Base-by-base conservation (phyloP, 2,113 vertebrate genomes). In the Cyanoliseus patagonus region DNA sequence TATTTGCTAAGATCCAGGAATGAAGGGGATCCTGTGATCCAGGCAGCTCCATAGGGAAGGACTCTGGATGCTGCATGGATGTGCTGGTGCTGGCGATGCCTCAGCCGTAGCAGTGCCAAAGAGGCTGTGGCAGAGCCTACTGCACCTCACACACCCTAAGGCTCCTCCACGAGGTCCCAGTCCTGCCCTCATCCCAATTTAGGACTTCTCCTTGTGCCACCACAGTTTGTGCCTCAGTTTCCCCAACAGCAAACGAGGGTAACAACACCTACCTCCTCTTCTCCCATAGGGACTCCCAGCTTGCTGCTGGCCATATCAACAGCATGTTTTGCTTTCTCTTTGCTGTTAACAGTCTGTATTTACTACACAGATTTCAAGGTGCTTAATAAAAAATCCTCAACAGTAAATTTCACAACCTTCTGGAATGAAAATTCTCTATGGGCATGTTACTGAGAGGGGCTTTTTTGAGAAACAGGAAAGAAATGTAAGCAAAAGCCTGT, bases 21-120 rank as follows among this genome's bases (percentile, higher is more conserved):
- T 1, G 7, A 61, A 53, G 66, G 61, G 1, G 23, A 42, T 13
- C 3, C 42, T 0, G 0, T 7, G 61, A 20, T 30, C 6, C 14
- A 3, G 64, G 74, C 47, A 77, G 55, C 51, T 5, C 59, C 9
- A 0, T 0, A 2, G 52, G 42, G 66, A 59, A 27, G 67, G 62
- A 0, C 0, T 7, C 30, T 2, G 84, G 63, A 1, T 52, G 69
- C 31, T 39, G 30, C 5, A 31, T 6, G 69, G 69, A 9, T 37
- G 52, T 41, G 30, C 37, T 41, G 74, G 25, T 3, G 16, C 35
- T 47, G 83, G 1, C 1, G 4, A 44, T 59, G 33, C 27, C 39
- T 52, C 3, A 6, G 47, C 63, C 6, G 1, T 0, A 4, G 64
- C 46, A 55, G 64, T 6, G 52, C 39, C 2, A 0, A 0, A 0